A percentile compares a stretch with the other conserved stretches of the same genome.
Conservation (phyloP, 1,140 invertebrate species). For the Leptinotarsa undecemlineata region DNA sequence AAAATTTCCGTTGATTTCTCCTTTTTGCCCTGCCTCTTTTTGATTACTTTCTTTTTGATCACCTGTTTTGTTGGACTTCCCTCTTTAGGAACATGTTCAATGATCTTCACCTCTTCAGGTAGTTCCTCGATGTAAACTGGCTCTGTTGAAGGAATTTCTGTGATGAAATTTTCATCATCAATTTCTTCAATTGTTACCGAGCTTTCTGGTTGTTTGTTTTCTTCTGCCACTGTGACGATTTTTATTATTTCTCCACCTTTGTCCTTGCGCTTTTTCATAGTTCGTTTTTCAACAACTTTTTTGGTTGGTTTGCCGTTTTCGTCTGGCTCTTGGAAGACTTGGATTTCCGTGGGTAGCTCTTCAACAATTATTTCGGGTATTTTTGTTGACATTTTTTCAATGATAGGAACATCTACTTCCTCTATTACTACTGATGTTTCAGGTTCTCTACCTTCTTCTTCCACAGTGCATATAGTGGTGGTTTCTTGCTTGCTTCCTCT, state of each 20-base stretch:
- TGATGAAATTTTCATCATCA: constrained; percentile 36
- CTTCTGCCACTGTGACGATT: constrained; percentile 57
- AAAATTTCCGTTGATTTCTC: constrained; percentile 50
- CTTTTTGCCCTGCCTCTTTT: constrained; percentile 50
- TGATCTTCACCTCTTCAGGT: constrained; percentile 50
- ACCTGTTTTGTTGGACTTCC: constrained; percentile 50
- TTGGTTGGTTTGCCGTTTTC: constrained; percentile 54
- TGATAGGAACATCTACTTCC: constrained; percentile 47
- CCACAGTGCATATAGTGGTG: constrained; percentile 49
- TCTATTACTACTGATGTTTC: constrained; percentile 48
- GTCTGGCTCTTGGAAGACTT: constrained; percentile 49
- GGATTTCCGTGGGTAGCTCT: constrained; percentile 35
- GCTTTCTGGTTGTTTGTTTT: constrained; percentile 53
- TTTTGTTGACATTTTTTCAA: constrained; percentile 37
- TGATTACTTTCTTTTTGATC: constrained; percentile 52
- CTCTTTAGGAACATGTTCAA: constrained; percentile 45
- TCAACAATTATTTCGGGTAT: constrained; percentile 27
- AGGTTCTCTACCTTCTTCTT: constrained; percentile 52
- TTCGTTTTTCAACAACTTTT: constrained; percentile 52
- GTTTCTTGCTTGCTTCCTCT: constrained; percentile 47
- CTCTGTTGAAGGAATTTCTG: constrained; percentile 46
- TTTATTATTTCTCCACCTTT: constrained; percentile 55
- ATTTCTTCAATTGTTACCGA: constrained; percentile 53
- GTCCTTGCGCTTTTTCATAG: constrained; percentile 48
- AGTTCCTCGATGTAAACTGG: constrained; percentile 46